phyloP scores from a whole-genome alignment of 2,797 vertebrate species.

The Pipistrellus kuhlii region DNA sequence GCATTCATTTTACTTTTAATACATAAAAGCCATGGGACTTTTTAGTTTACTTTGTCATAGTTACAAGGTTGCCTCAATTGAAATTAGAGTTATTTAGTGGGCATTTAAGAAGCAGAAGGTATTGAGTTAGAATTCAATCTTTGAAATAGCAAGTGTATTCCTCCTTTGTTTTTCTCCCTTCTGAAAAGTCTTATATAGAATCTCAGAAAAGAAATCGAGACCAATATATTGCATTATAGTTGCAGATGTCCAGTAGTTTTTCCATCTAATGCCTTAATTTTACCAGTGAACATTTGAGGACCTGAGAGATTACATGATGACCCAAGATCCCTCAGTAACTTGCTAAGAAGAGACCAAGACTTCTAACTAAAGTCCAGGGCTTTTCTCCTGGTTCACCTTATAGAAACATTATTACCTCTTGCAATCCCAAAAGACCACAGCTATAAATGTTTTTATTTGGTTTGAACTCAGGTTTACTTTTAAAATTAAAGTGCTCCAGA shows the following conservation, averaged over 20 bases:
- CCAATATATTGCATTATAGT: neutral
- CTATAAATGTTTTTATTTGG: neutral
- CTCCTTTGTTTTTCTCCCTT: neutral
- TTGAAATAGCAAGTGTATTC: neutral
- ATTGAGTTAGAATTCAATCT: slow-evolving; percentile 37
- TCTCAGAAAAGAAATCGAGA: neutral
- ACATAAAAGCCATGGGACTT: neutral
- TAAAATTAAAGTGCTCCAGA: neutral
- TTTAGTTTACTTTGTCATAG: neutral
- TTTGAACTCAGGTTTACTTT: slow-evolving; percentile 8
- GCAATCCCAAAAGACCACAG: neutral
- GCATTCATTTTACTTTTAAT: slow-evolving; percentile 44
- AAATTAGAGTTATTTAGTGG: slow-evolving; percentile 43
- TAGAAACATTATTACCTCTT: neutral
- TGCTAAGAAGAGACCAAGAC: neutral
- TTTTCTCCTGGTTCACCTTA: fast-evolving
- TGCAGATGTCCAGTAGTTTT: neutral
- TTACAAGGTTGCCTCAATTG: neutral
- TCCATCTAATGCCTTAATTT: neutral
- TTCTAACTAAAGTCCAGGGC: neutral
- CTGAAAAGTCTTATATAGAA: neutral
- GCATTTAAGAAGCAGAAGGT: neutral
- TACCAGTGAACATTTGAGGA: neutral
- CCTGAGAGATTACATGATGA: neutral
- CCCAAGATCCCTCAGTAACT: neutral